phyloP scores from a whole-genome alignment of 2,113 vertebrate species.

The Chaetodon auriga region DNA sequence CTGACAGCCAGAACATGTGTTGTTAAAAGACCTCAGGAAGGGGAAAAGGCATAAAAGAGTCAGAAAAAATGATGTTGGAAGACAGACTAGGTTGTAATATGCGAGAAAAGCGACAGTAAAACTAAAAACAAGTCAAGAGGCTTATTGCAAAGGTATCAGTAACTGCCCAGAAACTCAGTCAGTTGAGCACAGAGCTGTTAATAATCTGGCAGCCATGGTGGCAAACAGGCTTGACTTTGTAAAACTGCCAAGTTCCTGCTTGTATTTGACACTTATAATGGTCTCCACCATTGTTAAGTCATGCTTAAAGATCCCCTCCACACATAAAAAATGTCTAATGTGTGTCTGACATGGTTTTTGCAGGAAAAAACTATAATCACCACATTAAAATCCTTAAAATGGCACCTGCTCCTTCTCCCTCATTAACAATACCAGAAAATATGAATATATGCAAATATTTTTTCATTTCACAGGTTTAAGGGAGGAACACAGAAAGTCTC shows the following conservation, averaged over 20 bases:
- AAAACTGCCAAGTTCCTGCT: conserved; percentile 26
- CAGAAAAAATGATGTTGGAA: conserved; percentile 11
- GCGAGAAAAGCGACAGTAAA: neutral
- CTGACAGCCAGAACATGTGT: conserved; percentile 40
- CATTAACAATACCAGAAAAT: no score
- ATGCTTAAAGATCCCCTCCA: no score
- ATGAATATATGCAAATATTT: no score
- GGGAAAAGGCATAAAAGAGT: conserved; percentile 21
- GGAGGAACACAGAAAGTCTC: no score
- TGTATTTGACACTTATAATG: conserved; percentile 11
- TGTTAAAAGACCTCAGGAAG: conserved; percentile 40
- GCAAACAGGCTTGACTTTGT: conserved; percentile 25
- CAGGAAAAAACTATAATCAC: no score
- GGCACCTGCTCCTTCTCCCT: no score
- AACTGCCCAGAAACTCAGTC: conserved; percentile 35
- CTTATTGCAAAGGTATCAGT: conserved; percentile 30
- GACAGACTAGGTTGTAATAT: conserved; percentile 9
- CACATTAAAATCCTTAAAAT: no score
- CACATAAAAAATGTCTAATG: no score
- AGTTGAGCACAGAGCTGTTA: conserved; percentile 32
- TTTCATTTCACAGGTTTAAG: no score
- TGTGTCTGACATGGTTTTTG: no score
- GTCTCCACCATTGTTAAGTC: conserved; percentile 9
- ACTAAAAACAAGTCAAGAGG: neutral
- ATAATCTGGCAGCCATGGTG: conserved; percentile 33